Conservation (phyloP, 2,888 invertebrate genomes). For the Eumacrocentrus americanus region DNA sequence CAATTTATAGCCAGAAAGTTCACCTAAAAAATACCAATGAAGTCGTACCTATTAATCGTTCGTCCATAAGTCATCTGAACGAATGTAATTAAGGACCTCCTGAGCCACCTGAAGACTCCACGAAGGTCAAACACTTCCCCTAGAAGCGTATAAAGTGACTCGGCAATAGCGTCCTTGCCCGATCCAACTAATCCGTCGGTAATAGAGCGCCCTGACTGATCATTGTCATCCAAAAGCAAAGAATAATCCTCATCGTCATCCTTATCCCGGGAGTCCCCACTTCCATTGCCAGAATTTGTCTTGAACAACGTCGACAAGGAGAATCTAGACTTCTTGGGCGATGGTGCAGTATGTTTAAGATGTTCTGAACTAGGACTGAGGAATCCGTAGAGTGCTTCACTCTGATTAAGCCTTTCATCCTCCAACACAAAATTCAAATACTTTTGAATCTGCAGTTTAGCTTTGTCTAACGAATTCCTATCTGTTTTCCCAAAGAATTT, state of each 20-base stretch:
- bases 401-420: conserved; percentile 85
- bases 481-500: conserved; percentile 87
- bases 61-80: conserved; percentile 92
- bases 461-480: conserved; percentile 79
- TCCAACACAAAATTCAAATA: conserved; percentile 86
- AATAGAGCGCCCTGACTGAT: conserved; percentile 59
- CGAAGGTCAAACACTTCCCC: conserved; percentile 91
- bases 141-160: conserved; percentile 85
- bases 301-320: conserved; percentile 86
- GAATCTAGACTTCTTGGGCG: conserved; percentile 86
- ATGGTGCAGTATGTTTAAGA: conserved; percentile 77
- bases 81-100: conserved; percentile 87
- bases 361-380: conserved; percentile 92
- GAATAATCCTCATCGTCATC: conserved; percentile 85
- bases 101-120: conserved; percentile 85
- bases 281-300: conserved; percentile 67
- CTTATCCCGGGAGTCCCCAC: conserved; percentile 71
- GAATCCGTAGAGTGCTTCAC: conserved; percentile 89
- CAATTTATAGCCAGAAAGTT: too few relatives aligned
- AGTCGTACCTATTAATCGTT: conserved; percentile 80
- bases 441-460: conserved; percentile 81
- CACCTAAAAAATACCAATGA: conserved; percentile 39
- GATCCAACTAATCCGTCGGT: conserved; percentile 52
- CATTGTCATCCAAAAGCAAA: conserved; percentile 71
- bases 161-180: conserved; percentile 85